Base-by-base conservation (phyloP, 2,888 invertebrate genomes). In the Amblyteles armatorius region DNA sequence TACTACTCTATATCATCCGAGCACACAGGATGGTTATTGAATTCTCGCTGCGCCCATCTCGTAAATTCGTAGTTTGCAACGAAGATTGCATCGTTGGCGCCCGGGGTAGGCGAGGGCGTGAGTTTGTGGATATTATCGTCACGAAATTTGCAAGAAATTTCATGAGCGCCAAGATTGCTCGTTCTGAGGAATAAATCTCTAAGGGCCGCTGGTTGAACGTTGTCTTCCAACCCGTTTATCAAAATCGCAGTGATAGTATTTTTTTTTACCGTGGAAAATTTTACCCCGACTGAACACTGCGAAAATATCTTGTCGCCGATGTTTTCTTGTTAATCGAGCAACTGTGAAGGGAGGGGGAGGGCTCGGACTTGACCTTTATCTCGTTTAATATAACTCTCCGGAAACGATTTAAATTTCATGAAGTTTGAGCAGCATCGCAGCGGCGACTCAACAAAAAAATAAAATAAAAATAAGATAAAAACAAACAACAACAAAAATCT, bases 111-210 rank as follows among this genome's bases (percentile, higher is more conserved):
- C 44, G 44, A n/a, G 26, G 44, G 60, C 44, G 73, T 26, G 60
- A n/a, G 36, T 9, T 9, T 3, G 44, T 44, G 33, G 55, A 33
- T 4, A 57, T 69, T 57, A 69, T 55, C 40, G 44, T 78, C 78
- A 29, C 19, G 57, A 69, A 78, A 78, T 69, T 57, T 57, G 55
- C 44, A n/a, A 68, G 44, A 78, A 68, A 69, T 78, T 78, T 44
- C 57, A 63, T 63, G 48, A 36, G 26, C 44, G 4, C 63, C 3
- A 63, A 63, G 48, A 74, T 78, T 67, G 67, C 52, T 55, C 76
- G 76, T 67, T 65, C 19, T 16, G 55, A 40, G 22, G 40, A n/a
- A 67, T 77, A 67, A 68, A 68, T 55, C 68, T 26, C 60, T 57
- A 2, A 44, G 44, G n/a, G 40, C 40, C n/a, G 22, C 44, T 26